These are phyloP conservation scores for Cheirogaleus medius DNA, from an alignment of 2,113 vertebrate genomes.

Conservation along the genomic window DNA sequence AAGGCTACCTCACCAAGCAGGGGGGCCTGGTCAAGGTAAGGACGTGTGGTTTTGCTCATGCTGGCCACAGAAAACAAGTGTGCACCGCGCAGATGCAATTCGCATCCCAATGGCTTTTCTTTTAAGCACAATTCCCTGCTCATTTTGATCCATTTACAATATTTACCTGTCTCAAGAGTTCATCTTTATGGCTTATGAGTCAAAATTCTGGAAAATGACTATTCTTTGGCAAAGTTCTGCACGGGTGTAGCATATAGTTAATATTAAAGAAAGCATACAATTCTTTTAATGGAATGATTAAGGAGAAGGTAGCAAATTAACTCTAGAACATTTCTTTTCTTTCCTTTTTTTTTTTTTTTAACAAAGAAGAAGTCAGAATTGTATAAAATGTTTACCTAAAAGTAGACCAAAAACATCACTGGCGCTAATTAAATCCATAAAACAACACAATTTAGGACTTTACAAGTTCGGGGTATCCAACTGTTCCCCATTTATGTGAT, in stretches of 20 bases:
- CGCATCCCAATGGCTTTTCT: neutral
- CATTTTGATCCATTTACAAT: neutral
- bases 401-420: neutral
- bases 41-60: neutral
- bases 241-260: neutral
- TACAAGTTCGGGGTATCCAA: neutral
- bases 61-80: neutral
- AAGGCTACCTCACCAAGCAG: constrained; percentile 96
- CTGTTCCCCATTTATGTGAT: neutral
- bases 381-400: neutral
- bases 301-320: neutral
- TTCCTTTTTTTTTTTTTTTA: neutral
- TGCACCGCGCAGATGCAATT: accelerated
- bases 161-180: neutral
- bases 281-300: neutral
- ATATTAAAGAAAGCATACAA: neutral
- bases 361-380: neutral
- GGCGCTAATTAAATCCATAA: neutral
- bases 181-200: neutral
- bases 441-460: neutral
- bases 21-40: constrained; percentile 93
- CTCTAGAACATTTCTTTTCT: neutral
- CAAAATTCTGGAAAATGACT: neutral
- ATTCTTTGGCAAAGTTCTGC: neutral
- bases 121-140: neutral